phyloP scores from a whole-genome alignment of 2,113 vertebrate species.

The Mola mola region DNA sequence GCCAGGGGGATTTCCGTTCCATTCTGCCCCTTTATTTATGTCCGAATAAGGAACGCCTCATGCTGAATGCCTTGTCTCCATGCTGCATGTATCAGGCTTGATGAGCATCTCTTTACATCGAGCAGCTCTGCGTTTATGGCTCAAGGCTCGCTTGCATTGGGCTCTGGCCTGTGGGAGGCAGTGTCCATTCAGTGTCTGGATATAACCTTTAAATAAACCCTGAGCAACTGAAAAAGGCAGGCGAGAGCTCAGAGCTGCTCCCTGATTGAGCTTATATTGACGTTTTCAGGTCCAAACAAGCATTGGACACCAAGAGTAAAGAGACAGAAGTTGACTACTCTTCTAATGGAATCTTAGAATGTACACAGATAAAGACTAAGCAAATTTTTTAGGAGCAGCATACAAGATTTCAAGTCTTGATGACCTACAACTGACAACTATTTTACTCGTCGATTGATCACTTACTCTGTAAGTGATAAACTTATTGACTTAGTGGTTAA shows the following conservation, averaged over 20 bases:
- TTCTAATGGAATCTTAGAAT: no score
- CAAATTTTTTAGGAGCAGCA: no score
- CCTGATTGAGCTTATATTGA: background rate
- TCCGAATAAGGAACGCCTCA: constrained; percentile 21
- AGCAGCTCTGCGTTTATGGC: constrained; percentile 40
- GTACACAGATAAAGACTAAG: no score
- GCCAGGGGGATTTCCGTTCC: constrained; percentile 43
- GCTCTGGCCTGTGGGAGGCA: constrained; percentile 7
- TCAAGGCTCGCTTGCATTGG: constrained; percentile 44
- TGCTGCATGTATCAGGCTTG: constrained; percentile 40
- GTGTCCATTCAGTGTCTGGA: constrained; percentile 4
- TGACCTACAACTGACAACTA: no score
- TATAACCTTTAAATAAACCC: background rate
- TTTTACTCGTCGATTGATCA: no score
- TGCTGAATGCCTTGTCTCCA: constrained; percentile 37
- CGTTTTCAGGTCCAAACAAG: background rate
- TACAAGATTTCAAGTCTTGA: no score
- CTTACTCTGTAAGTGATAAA: no score
- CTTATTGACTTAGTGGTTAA: no score
- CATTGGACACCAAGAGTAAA: no score
- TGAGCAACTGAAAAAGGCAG: no score
- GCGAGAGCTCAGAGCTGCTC: background rate
- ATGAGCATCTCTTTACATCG: constrained; percentile 52
- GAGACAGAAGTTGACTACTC: no score
- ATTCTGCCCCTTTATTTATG: constrained; percentile 38